These are phyloP conservation scores for Lates japonicus DNA, from an alignment of 2,797 vertebrate species.

Conservation along the genomic window DNA sequence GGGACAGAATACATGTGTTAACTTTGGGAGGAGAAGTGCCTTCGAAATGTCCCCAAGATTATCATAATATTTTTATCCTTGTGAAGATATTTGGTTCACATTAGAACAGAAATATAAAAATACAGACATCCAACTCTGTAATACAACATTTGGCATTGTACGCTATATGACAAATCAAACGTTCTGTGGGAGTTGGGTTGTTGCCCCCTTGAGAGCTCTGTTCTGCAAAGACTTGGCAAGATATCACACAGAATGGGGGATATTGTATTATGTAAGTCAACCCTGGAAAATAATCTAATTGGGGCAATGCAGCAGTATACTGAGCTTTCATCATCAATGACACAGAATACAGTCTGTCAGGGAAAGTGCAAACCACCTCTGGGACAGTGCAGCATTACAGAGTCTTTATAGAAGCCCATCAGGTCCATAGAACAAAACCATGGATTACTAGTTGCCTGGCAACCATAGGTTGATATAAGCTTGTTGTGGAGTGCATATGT, in stretches of 20 bases:
- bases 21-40: conserved; percentile 1
- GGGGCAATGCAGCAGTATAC: conserved; percentile 70
- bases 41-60: conserved; percentile 12
- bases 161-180: conserved; percentile 51
- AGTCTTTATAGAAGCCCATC: conserved; percentile 26
- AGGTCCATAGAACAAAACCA: conserved; percentile 52
- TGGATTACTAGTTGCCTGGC: conserved; percentile 68
- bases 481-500: conserved; percentile 4
- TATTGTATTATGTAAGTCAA: conserved; percentile 75
- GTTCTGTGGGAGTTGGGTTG: conserved; percentile 37
- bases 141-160: conserved; percentile 28
- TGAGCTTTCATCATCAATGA: conserved; percentile 64
- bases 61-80: background rate
- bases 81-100: background rate
- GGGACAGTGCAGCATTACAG: conserved; percentile 42
- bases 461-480: conserved; percentile 51
- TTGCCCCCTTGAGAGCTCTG: conserved; percentile 45
- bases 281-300: conserved; percentile 71
- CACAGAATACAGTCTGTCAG: conserved; percentile 61
- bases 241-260: conserved; percentile 73
- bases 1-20: background rate
- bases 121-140: conserved; percentile 23
- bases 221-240: conserved; percentile 70
- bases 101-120: conserved; percentile 6
- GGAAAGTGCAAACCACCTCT: conserved; percentile 62